phyloP scores from a whole-genome alignment of 2,888 invertebrate species.

The Ormyrus rosae region DNA sequence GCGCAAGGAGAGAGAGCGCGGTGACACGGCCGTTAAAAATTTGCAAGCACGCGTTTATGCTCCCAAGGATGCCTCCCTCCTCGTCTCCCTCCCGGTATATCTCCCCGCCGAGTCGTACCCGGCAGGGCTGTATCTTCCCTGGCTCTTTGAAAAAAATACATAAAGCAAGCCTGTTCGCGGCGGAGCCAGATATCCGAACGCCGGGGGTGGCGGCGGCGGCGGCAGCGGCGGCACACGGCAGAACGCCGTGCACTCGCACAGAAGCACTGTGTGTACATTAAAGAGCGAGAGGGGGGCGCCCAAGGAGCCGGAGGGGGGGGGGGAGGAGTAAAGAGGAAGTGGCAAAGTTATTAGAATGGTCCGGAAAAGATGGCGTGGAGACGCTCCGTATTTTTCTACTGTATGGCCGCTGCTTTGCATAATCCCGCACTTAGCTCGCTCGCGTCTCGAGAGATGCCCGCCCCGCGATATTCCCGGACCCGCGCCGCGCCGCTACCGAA shows the following conservation, averaged over 20 bases:
- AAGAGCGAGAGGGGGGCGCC: conserved; percentile 52
- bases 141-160: conserved; percentile 1
- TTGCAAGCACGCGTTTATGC: conserved; percentile 38
- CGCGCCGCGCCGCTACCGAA: conserved; percentile 47
- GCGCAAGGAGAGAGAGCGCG: conserved; percentile 3
- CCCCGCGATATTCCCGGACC: conserved; percentile 47
- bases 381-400: conserved; percentile 77
- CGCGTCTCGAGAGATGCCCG: conserved; percentile 69
- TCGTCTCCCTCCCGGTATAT: not conserved
- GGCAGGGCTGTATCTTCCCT: conserved; percentile 14
- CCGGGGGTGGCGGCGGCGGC: too few species aligned
- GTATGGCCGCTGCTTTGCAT: conserved; percentile 76
- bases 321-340: conserved; percentile 62
- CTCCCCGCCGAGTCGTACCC: not conserved
- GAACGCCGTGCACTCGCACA: too few species aligned
- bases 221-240: too few species aligned
- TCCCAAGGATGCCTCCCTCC: conserved; percentile 12
- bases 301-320: conserved; percentile 49
- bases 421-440: conserved; percentile 76
- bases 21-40: conserved; percentile 42
- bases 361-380: conserved; percentile 77
- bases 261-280: not conserved
- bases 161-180: too few species aligned
- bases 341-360: conserved; percentile 76
- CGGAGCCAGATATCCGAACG: too few species aligned